Base-by-base conservation (phyloP, 1,140 invertebrate species). In the Chrysomallon squamiferum region DNA sequence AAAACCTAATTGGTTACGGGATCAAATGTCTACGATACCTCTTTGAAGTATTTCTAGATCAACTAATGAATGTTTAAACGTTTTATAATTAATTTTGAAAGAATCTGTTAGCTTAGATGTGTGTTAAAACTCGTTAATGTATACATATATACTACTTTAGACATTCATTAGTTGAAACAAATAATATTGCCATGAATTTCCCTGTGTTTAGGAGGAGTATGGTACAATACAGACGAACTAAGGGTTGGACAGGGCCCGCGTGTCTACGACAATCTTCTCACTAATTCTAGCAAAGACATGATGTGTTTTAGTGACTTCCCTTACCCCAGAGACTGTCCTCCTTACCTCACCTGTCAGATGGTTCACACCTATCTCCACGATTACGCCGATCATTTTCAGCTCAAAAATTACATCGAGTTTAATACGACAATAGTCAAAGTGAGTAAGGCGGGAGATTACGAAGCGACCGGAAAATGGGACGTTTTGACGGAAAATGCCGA, bases 281-380 rank as follows among this genome's bases (percentile, higher is more conserved):
- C 50, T 1, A 54, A 54, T 30, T 54, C 50, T 3, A 25, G 22
- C 25, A 54, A 54, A 27, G 85, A 87, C 73, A 85, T 87, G 82
- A 83, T 84, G 72, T 78, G 84, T 4, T 86, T 82, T 50, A 85
- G 81, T 57, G 87, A 88, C 63, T 88, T 87, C 66, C 87, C 86
- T 1, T 79, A 84, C 13, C 85, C 86, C 18, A 66, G 68, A 18
- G 66, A 86, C 11, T 87, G 79, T 62, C 84, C 87, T 0, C 83
- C 82, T 47, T 88, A 85, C 72, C 82, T 87, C 77, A 85, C 85
- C 43, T 85, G 88, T 69, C 66, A 65, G 13, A 74, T 82, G 38
- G 82, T 87, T 65, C 67, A 86, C 9, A 67, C 80, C 47, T 88
- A 88, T 68, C 81, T 87, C 30, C 71, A 77, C 45, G 41, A 81